Evolutionary conservation across 2,113 vertebrate species (phyloP).

Genomic region (Corydoras maculifer): DNA sequence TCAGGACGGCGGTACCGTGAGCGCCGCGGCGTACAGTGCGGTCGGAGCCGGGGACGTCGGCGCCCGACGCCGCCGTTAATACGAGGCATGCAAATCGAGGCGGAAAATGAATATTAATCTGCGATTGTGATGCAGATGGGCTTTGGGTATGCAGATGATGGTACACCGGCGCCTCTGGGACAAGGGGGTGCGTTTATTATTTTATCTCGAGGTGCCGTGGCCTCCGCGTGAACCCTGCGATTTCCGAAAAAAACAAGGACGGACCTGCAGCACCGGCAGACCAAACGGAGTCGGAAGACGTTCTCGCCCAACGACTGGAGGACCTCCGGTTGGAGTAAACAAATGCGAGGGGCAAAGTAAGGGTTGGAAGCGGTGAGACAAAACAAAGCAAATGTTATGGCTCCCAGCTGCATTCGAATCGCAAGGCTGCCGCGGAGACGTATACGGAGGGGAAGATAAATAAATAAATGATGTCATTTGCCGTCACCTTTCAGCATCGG

Average conservation of each 20-base stretch:
- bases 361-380: constrained; percentile 20
- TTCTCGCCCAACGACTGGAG: neutral
- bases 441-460: neutral
- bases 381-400: constrained; percentile 18
- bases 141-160: constrained; percentile 42
- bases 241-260: constrained; percentile 4
- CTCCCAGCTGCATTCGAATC: constrained; percentile 14
- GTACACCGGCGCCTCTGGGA: constrained; percentile 45
- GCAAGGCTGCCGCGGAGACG: neutral
- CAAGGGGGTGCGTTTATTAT: constrained; percentile 35
- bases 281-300: constrained; percentile 7
- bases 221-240: constrained; percentile 24
- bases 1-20: constrained; percentile 22
- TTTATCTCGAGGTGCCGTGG: constrained; percentile 26
- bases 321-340: constrained; percentile 14
- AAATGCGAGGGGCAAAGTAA: constrained; percentile 12
- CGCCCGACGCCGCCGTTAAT: constrained; percentile 15
- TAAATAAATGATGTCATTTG: neutral
- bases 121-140: constrained; percentile 54
- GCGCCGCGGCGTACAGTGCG: neutral
- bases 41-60: neutral
- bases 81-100: constrained; percentile 29
- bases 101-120: constrained; percentile 51
- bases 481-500: neutral
- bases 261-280: neutral